phyloP scores from a whole-genome alignment of 1,140 invertebrate genomes.

The Dinothrombium tinctorium region DNA sequence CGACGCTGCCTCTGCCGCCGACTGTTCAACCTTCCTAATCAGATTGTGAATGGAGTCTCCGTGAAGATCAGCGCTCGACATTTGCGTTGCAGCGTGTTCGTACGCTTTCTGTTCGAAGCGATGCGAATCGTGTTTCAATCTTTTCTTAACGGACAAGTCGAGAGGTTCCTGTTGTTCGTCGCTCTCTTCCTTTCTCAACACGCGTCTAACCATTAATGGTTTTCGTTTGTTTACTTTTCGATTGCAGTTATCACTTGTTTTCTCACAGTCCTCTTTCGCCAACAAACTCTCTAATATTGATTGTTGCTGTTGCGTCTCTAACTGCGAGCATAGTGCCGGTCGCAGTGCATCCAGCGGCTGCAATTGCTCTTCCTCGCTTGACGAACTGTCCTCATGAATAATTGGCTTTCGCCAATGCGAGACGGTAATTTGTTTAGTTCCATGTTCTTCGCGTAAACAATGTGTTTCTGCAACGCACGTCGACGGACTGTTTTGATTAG shows the following conservation, averaged over 20 bases:
- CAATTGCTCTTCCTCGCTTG: background rate
- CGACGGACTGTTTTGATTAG: slow-evolving; percentile 5
- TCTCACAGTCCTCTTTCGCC: background rate
- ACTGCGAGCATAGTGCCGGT: background rate
- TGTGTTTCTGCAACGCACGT: background rate
- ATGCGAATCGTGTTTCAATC: background rate
- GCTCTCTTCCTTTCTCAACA: background rate
- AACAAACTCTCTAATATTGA: slow-evolving; percentile 3
- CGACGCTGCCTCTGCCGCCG: background rate
- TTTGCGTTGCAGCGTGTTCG: background rate
- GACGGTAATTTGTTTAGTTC: slow-evolving; percentile 17
- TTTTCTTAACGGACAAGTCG: slow-evolving; percentile 9
- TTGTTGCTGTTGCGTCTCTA: background rate
- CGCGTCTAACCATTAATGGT: background rate
- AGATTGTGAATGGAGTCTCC: background rate
- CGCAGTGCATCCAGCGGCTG: background rate
- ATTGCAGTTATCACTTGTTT: background rate
- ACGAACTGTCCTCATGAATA: background rate
- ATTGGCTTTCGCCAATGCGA: slow-evolving; percentile 11
- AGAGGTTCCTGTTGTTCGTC: slow-evolving; percentile 8
- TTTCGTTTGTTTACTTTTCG: slow-evolving; percentile 1
- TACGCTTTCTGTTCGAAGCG: background rate
- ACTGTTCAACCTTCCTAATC: background rate
- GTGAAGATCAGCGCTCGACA: background rate
- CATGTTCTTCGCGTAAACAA: slow-evolving; percentile 16